Evolutionary conservation across 1,140 invertebrate species (phyloP).

Genomic region (Lucilia sericata): DNA sequence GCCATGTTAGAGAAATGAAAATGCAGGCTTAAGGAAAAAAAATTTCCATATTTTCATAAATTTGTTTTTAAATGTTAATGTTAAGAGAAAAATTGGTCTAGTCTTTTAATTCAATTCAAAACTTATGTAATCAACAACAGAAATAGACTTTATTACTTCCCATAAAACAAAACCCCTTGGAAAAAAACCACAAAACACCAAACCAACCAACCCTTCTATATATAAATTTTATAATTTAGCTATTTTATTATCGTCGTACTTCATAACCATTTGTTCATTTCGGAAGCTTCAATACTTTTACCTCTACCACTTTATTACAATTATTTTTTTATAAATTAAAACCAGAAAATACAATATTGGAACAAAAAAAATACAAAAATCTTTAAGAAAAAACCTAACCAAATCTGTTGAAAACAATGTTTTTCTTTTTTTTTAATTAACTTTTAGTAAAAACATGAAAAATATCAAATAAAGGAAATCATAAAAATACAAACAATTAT

Average conservation of each 20-base stretch:
- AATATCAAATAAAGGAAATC: neutral
- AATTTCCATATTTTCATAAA: conserved; percentile 17
- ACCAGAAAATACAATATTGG: conserved; percentile 1
- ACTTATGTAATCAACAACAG: conserved; percentile 28
- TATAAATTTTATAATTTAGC: conserved; percentile 28
- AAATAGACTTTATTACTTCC: neutral
- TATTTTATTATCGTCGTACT: neutral
- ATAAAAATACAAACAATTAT: neutral
- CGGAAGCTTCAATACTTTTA: neutral
- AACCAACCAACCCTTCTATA: conserved; percentile 17
- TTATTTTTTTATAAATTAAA: neutral
- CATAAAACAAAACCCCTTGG: neutral
- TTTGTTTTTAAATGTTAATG: conserved; percentile 30
- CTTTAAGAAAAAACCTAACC: conserved; percentile 28
- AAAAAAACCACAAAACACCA: neutral
- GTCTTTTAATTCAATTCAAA: neutral
- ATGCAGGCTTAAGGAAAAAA: neutral
- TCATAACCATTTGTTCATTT: neutral
- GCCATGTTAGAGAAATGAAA: neutral
- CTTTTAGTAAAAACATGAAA: conserved; percentile 33
- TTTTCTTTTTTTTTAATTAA: conserved; percentile 24
- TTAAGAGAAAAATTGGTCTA: neutral
- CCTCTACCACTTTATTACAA: neutral
- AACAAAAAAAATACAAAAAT: neutral
- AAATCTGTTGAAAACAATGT: conserved; percentile 31